phyloP scores from a whole-genome alignment of 2,113 vertebrate species.

The Leucoraja erinaceus region DNA sequence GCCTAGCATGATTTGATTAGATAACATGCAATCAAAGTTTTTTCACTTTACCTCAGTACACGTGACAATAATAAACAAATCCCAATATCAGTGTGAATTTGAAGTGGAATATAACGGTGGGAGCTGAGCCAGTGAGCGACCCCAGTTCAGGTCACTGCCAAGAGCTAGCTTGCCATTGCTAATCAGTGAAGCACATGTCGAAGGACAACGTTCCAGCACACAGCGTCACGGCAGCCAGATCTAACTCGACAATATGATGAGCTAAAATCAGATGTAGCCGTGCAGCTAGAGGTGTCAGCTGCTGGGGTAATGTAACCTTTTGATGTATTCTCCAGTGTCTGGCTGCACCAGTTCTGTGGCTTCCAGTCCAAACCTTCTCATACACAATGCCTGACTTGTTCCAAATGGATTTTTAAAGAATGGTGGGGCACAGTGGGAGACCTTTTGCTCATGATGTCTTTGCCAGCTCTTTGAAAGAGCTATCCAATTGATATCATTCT shows the following conservation, averaged over 20 bases:
- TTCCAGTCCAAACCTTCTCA: background rate
- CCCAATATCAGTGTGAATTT: background rate
- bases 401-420: background rate
- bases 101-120: background rate
- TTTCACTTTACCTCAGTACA: no score
- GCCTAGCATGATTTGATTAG: no score
- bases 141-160: background rate
- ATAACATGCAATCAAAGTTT: no score
- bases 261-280: background rate
- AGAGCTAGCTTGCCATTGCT: background rate
- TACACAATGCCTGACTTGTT: background rate
- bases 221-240: background rate
- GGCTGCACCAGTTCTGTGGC: background rate
- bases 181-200: background rate
- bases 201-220: background rate
- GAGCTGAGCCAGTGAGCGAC: background rate
- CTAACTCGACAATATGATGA: background rate
- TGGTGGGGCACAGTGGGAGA: background rate
- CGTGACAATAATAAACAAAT: no score
- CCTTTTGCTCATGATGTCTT: background rate
- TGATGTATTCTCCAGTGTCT: background rate
- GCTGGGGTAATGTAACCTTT: background rate
- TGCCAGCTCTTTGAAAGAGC: background rate
- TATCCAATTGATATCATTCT: background rate
- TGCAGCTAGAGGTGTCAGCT: background rate